phyloP scores from a whole-genome alignment of 1,140 invertebrate species.

The Zaprionus kolodkinae region DNA sequence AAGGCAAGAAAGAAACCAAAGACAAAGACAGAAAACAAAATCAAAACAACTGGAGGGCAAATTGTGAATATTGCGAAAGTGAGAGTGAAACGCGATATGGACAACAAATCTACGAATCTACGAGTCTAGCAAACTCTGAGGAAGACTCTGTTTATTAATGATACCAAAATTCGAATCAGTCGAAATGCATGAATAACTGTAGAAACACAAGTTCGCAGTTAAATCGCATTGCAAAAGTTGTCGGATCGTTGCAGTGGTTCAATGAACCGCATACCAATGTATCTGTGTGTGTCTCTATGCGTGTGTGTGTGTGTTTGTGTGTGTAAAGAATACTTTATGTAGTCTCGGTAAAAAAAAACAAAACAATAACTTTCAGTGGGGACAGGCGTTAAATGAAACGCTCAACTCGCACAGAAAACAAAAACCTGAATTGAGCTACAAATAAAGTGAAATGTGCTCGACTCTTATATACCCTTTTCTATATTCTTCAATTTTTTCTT shows the following conservation, averaged over 20 bases:
- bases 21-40: constrained; percentile 37
- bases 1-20: constrained; percentile 10
- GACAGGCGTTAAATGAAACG: constrained; percentile 15
- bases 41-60: constrained; percentile 32
- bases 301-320: background rate
- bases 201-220: background rate
- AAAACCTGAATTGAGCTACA: constrained; percentile 10
- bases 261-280: constrained; percentile 58
- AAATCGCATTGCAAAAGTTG: background rate
- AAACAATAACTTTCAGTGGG: constrained; percentile 19
- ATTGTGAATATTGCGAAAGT: constrained; percentile 47
- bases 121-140: background rate
- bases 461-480: no score
- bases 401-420: constrained; percentile 14
- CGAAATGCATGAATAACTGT: background rate
- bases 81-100: constrained; percentile 29
- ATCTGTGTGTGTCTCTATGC: background rate
- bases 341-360: constrained; percentile 12
- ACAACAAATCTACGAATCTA: background rate
- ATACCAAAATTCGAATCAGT: background rate
- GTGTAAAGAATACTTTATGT: background rate
- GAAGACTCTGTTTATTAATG: background rate
- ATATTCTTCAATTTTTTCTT: no score
- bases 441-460: background rate
- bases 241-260: constrained; percentile 26